Base-by-base conservation (phyloP, 2,113 vertebrate species). In the Leucosticte australis region DNA sequence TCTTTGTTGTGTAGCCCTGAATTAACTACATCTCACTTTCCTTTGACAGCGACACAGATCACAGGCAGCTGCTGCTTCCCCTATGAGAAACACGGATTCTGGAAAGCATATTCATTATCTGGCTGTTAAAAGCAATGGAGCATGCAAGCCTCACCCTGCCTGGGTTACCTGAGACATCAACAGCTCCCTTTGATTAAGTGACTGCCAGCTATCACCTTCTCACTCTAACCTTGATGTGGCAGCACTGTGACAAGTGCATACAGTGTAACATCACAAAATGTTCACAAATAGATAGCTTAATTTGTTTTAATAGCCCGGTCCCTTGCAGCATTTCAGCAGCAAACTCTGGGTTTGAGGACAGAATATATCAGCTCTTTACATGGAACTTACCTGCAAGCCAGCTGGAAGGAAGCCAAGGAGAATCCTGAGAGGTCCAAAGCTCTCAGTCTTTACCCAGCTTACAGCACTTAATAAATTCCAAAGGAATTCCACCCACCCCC, bases 61-160 rank as follows among this genome's bases (percentile, higher is more conserved):
- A 95, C 90, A 96, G 69, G 86, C 95, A 78, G 91, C 97, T 96
- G 89, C 95, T 50, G 47, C 68, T 42, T 46, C 92, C 65, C 68
- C 86, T 41, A 31, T 27, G 22, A 42, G 87, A 84, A 97, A 97
- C 93, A 83, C 7, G 4, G 55, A 53, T 65, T 96, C 78, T 87
- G 95, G 85, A 80, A 93, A 96, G 95, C 86, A 97, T 83, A 97
- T 96, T 97, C 92, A 97, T 97, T 96, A 95, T 81, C 92, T 89
- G 95, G 90, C 90, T 96, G 95, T 96, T 96, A 73, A 68, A 95
- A 76, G 94, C 67, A 65, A 83, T 42, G 0, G 92, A 90, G 92
- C 93, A 42, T 59, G 87, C 86, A 89, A 95, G 35, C 26, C 18
- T 86, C 89, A 68, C 85, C 73, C 89, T n/a, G 59, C 55, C 93